Percentiles rank a stretch among this genome's conserved stretches.
Conservation (phyloP, 2,888 invertebrate genomes). For the Ramazzottius varieornatus region DNA sequence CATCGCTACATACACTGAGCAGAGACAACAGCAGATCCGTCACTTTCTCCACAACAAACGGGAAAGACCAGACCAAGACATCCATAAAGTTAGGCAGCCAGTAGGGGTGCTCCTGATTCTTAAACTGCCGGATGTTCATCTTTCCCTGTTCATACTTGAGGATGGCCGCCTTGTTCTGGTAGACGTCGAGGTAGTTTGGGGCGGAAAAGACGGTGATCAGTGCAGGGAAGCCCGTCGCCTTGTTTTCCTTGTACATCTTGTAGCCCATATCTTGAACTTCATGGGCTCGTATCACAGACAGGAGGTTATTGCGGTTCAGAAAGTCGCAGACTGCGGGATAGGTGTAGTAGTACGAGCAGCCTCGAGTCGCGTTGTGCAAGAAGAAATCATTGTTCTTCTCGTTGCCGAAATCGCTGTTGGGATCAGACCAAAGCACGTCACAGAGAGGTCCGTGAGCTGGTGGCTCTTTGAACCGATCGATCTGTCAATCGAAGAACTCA, state of each 20-base stretch:
- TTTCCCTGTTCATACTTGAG: slow-evolving; percentile 99
- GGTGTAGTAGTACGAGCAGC: slow-evolving; percentile 98
- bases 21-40: slow-evolving; percentile 99
- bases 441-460: slow-evolving; percentile 98
- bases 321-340: slow-evolving; percentile 99
- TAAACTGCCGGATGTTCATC: slow-evolving; percentile 99
- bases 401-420: slow-evolving; percentile 91
- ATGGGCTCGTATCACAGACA: slow-evolving; percentile 97
- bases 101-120: slow-evolving; percentile 98
- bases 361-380: slow-evolving; percentile 95
- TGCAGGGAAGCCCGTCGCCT: slow-evolving; percentile 97
- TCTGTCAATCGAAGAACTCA: too few relatives aligned
- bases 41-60: slow-evolving; percentile 97
- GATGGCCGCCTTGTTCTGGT: slow-evolving; percentile 99
- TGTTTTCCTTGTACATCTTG: slow-evolving; percentile 99
- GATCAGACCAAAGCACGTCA: slow-evolving; percentile 97
- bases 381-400: slow-evolving; percentile 77
- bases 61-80: slow-evolving; percentile 98
- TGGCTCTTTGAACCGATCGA: slow-evolving; percentile 97
- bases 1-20: slow-evolving; percentile 96
- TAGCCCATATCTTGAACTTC: slow-evolving; percentile 99
- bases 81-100: slow-evolving; percentile 99
- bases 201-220: slow-evolving; percentile 99
- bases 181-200: slow-evolving; percentile 98
- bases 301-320: slow-evolving; percentile 93